A percentile compares a stretch with the other conserved stretches of the same genome.
Conservation (phyloP, 2,888 invertebrate species). For the Gastrophysa polygoni region DNA sequence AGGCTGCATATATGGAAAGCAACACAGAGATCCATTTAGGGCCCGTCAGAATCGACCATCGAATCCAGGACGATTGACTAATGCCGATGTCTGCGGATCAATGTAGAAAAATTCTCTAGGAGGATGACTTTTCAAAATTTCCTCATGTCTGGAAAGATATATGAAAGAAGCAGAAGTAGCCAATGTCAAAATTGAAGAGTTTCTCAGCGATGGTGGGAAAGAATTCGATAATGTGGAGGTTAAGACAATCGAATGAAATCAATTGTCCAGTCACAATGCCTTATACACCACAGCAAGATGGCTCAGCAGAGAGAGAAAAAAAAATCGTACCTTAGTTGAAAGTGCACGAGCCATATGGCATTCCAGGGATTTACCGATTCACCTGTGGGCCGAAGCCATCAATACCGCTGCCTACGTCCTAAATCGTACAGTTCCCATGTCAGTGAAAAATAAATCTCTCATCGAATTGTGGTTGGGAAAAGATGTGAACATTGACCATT, state of each 20-base stretch:
- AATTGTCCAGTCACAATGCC: neutral
- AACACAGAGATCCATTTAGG: too few relatives aligned
- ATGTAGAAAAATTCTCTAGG: neutral
- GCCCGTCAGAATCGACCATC: neutral
- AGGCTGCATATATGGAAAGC: too few relatives aligned
- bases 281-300: too few relatives aligned
- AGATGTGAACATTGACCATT: neutral
- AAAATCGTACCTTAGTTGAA: too few relatives aligned
- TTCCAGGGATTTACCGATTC: too few relatives aligned
- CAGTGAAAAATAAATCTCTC: conserved; percentile 2
- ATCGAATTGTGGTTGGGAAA: conserved; percentile 9
- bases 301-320: too few relatives aligned
- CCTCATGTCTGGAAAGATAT: neutral
- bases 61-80: neutral
- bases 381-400: conserved; percentile 10
- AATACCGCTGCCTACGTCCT: conserved; percentile 12
- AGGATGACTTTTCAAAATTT: too few relatives aligned
- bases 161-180: neutral
- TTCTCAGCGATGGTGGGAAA: neutral
- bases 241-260: neutral
- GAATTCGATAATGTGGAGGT: neutral
- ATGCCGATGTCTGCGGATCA: neutral
- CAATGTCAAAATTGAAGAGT: neutral
- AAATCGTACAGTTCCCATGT: conserved; percentile 9
- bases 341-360: too few relatives aligned